A percentile compares a stretch with the other conserved stretches of the same genome.
Evolutionary conservation across 2,113 vertebrate genomes (phyloP).

Genomic region (Micromys minutus): DNA sequence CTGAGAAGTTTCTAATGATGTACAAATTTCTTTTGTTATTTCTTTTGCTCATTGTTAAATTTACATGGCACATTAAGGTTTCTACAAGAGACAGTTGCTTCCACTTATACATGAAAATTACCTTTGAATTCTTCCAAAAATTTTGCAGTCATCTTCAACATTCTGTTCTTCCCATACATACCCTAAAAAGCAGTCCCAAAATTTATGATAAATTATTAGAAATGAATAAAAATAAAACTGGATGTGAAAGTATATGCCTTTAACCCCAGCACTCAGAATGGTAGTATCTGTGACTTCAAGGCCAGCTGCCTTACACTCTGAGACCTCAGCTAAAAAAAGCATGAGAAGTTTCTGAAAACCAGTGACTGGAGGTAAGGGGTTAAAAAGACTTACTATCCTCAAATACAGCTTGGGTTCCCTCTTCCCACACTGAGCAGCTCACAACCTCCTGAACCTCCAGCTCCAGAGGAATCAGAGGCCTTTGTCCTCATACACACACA

Average conservation of each 20-base stretch:
- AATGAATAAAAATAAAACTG: not conserved
- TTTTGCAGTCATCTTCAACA: not conserved
- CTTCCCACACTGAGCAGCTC: not conserved
- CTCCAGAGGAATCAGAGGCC: not conserved
- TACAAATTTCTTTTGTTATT: not conserved
- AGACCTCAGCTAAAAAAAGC: not conserved
- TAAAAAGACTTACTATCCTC: not conserved
- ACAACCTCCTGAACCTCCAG: not conserved
- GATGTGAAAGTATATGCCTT: not conserved
- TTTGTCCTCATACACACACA: not conserved
- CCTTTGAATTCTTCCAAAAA: not conserved
- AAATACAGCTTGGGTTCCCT: not conserved
- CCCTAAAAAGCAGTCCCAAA: not conserved
- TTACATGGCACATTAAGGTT: not conserved
- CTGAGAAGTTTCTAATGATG: not conserved
- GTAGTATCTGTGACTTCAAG: not conserved
- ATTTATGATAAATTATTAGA: not conserved
- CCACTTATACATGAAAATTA: not conserved
- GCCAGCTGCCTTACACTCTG: not conserved
- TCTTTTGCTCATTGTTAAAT: not conserved
- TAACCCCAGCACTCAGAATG: not conserved
- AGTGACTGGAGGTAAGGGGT: not conserved
- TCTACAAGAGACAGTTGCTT: not conserved
- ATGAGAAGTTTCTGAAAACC: not conserved
- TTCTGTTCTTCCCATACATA: not conserved